Evolutionary conservation across 2,113 vertebrate species (phyloP), one percentile per base, ranked within the genome.

Genomic region (Anarhynchus alexandrinus): DNA sequence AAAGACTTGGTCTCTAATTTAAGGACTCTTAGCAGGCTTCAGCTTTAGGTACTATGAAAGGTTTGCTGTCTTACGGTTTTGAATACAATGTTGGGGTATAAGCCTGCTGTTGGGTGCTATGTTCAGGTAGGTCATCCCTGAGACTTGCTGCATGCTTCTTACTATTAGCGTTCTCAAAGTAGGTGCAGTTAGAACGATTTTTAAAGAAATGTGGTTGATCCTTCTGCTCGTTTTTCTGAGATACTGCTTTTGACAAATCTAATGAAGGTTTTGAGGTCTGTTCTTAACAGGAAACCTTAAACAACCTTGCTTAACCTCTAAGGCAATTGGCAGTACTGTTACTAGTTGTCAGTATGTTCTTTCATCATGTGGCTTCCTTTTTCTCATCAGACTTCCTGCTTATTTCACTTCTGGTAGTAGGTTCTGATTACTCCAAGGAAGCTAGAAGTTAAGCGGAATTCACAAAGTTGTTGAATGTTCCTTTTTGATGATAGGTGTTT

Each of bases 321-420:
- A 26, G 49, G 80, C 67, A 73, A 23, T 57, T 96, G 86, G 86
- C 77, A 74, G 36, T 36, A 25, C 25, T 76, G 47, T 43, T 71
- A n/a, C 3, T 79, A 49, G 34, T 76, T 65, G 61, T 79, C 80
- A 74, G 51, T 74, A 17, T 34, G 81, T 91, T 94, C 95, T 77
- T 88, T 96, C 66, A 58, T 93, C 93, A 70, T 87, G 93, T 65
- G 69, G 74, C 91, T 97, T 97, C 94, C 93, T 95, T 86, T 90
- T 64, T 87, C 66, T 92, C 93, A 81, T 91, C 62, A 70, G 62
- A 69, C 78, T 97, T 97, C 95, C 96, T 97, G 97, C 83, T 82
- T 91, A 61, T 93, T 94, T 95, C 83, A 73, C 49, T 93, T 94
- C 77, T 92, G 86, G 87, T 91, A 71, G 45, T 85, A 59, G 43